Evolutionary conservation across 2,888 invertebrate species (phyloP).

Genomic region (Oeneis ivallda): DNA sequence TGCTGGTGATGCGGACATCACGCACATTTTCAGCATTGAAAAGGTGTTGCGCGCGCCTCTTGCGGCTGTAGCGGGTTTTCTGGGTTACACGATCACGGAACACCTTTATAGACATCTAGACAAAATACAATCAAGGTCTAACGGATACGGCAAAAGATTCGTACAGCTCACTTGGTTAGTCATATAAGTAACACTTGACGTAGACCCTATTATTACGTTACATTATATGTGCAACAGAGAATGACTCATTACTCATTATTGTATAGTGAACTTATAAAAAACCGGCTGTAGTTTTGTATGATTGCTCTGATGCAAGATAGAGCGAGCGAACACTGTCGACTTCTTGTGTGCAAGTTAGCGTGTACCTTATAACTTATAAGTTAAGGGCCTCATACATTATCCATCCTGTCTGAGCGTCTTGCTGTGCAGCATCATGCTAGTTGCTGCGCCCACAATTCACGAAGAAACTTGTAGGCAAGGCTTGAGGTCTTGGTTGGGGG

Average conservation of each 20-base stretch:
- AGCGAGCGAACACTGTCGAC: not conserved
- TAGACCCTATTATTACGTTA: constrained; percentile 24
- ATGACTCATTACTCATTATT: constrained; percentile 30
- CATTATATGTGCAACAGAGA: constrained; percentile 31
- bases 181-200: constrained; percentile 23
- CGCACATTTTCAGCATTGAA: not conserved
- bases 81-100: too few relatives aligned
- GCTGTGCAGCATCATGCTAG: too few relatives aligned
- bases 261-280: constrained; percentile 28
- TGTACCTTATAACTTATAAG: not conserved
- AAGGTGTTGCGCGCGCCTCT: not conserved
- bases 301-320: constrained; percentile 25
- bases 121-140: constrained; percentile 6
- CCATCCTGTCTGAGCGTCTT: too few relatives aligned
- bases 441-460: too few relatives aligned
- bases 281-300: constrained; percentile 28
- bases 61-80: not conserved
- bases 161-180: constrained; percentile 19
- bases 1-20: not conserved
- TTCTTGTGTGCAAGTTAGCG: not conserved
- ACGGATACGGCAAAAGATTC: constrained; percentile 4
- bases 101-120: not conserved
- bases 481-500: too few relatives aligned
- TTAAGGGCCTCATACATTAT: too few relatives aligned
- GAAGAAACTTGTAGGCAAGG: too few relatives aligned